Base-by-base conservation (phyloP, 2,113 vertebrate species). In the Caranx ignobilis region DNA sequence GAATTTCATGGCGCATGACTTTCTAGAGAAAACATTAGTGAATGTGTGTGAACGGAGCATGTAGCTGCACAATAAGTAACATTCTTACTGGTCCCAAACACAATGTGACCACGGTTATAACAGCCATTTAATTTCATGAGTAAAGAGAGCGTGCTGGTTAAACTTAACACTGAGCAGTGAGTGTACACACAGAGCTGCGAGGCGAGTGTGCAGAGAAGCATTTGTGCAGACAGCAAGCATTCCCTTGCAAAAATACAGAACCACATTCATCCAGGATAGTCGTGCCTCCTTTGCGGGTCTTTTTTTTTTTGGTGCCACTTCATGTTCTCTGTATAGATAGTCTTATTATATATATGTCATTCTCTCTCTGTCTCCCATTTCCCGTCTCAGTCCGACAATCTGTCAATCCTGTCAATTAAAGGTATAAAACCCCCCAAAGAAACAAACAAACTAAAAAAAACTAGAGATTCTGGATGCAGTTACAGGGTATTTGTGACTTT, bases 1-100 rank as follows among this genome's bases (percentile, higher is more conserved):
- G 76, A 11, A 84, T 62, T 79, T 73, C 59, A 72, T 31, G 47
- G 16, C 31, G 6, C 32, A 48, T 59, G 48, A 63, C 55, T 75
- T 68, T 67, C 26, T 4, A 39, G 54, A 18, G 31, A 69, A 18
- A 31, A 55, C 9, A 21, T 19, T 21, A 26, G 54, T 45, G 26
- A 21, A 3, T 26, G 61, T 55, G 48, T 45, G 12, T 62, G 2
- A 11, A 71, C 52, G 16, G 57, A n/a, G n/a, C 26, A 7, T 34
- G 7, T 5, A 48, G 19, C 64, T 32, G 8, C 32, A 35, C 35
- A 43, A 48, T 35, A 76, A 67, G 19, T 13, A 74, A 57, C 21
- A 56, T 61, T 65, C 63, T 56, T 18, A 8, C 34, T 57, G 7
- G 41, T 61, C 65, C 61, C 60, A 4, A 48, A 57, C 19, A 54